A percentile compares a stretch with the other conserved stretches of the same genome.
These are phyloP conservation scores for Tenthredo livida DNA, from an alignment of 2,888 invertebrate genomes.

Conservation along the genomic window DNA sequence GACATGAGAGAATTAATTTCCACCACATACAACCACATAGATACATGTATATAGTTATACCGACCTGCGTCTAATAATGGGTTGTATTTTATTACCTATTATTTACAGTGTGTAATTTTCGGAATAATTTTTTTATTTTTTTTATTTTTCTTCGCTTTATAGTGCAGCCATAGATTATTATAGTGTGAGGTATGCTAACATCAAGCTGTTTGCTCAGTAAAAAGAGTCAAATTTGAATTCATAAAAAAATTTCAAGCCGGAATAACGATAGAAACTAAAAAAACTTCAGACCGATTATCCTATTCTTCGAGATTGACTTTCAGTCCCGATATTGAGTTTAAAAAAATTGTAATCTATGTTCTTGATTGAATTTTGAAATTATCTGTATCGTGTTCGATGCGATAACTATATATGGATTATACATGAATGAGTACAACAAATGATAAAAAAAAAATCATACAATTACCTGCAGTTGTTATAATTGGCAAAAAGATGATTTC, in stretches of 20 bases:
- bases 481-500: not conserved
- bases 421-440: not conserved
- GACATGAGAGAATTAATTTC: not conserved
- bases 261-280: not conserved
- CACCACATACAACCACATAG: not conserved
- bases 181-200: not conserved
- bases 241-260: too few relatives aligned
- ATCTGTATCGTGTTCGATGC: not conserved
- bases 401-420: not conserved
- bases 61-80: not conserved
- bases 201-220: not conserved
- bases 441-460: not conserved
- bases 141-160: not conserved
- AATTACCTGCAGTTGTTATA: not conserved
- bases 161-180: not conserved
- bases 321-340: not conserved
- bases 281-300: not conserved
- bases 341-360: not conserved
- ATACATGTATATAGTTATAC: not conserved
- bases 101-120: slow-evolving; percentile 4
- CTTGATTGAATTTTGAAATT: not conserved
- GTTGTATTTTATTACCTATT: slow-evolving; percentile 12
- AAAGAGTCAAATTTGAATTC: too few relatives aligned
- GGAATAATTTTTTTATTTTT: not conserved
- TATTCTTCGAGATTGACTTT: not conserved